Percentiles rank a stretch among this genome's conserved stretches.
Evolutionary conservation across 2,888 invertebrate species (phyloP).

Genomic region (Dichetophora obliterata): DNA sequence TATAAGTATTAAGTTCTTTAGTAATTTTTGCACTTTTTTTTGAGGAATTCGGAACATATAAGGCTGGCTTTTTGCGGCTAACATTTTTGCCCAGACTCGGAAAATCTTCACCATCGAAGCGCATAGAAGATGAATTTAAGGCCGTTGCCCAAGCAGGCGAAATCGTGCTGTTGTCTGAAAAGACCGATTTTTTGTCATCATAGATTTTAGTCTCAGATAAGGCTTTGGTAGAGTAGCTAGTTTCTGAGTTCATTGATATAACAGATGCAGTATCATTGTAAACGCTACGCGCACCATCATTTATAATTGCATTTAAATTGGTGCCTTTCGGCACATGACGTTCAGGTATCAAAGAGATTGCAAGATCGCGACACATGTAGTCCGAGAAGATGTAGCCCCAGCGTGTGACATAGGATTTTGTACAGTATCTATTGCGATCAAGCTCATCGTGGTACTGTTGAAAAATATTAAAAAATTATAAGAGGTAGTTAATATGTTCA

Average conservation of each 20-base stretch:
- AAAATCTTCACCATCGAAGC: not conserved
- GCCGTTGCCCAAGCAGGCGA: slow-evolving; percentile 41
- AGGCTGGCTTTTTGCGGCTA: not conserved
- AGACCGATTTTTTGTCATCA: slow-evolving; percentile 51
- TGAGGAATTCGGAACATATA: not conserved
- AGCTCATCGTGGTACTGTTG: slow-evolving; percentile 68
- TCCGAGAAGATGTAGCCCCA: slow-evolving; percentile 71
- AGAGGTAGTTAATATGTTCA: too few species aligned
- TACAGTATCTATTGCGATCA: slow-evolving; percentile 67
- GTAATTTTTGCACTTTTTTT: not conserved
- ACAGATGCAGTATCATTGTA: slow-evolving; percentile 45
- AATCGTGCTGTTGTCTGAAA: slow-evolving; percentile 48
- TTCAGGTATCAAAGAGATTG: slow-evolving; percentile 66
- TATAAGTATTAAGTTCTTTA: not conserved
- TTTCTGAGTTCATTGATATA: slow-evolving; percentile 50
- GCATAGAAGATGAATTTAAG: not conserved
- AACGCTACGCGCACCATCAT: slow-evolving; percentile 46
- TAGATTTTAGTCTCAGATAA: slow-evolving; percentile 51
- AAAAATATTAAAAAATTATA: too few species aligned
- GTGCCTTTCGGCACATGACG: slow-evolving; percentile 66
- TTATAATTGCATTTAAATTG: slow-evolving; percentile 47
- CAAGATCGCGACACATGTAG: slow-evolving; percentile 69
- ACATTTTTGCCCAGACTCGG: not conserved
- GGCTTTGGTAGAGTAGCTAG: slow-evolving; percentile 51
- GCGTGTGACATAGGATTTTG: slow-evolving; percentile 68